Base-by-base conservation (phyloP, 1,140 invertebrate species). In the Aethina tumida region DNA sequence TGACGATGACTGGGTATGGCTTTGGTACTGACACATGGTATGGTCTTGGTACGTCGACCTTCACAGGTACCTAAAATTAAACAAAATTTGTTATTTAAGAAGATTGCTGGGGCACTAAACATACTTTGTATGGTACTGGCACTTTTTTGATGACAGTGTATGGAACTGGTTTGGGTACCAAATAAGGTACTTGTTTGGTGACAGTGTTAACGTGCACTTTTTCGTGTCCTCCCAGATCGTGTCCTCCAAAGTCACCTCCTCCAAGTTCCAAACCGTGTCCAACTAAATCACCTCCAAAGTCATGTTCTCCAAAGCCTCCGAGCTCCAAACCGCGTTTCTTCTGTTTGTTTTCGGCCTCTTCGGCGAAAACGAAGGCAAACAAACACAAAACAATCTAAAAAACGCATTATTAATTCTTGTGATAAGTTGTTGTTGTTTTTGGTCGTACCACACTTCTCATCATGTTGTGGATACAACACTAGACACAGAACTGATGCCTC, bases 1-100 rank as follows among this genome's bases (percentile, higher is more conserved):
- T 53, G 4, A 63, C 50, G 8, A 39, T 47, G 2, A 76, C 74
- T 8, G 73, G 48, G 35, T 62, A 58, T 0, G 56, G 52, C 43
- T 58, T 39, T 22, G 57, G 57, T 34, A 45, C 49, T 31, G 45
- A 49, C 15, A 55, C 33, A 13, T 40, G 41, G 28, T 46, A 41
- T 15, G 47, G 45, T 39, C 50, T 55, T 29, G 33, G 50, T 3
- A 50, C 36, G 35, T 50, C 40, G n/a, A 56, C 49, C 40, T 49
- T 35, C 22, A 22, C 8, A 35, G 21, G 17, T 9, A 35, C 14
- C n/a, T 26, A 2, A 26, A 10, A 26, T 10, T 26, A 26, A 26
- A 26, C 14, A 26, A 10, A 10, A 10, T 26, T 26, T 26, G n/a
- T 26, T 10, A n/a, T 26, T 26, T 26, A 26, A 26, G n/a, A 26